Base-by-base conservation (phyloP, 2,888 invertebrate species). In the Exephanes ischioxanthus region DNA sequence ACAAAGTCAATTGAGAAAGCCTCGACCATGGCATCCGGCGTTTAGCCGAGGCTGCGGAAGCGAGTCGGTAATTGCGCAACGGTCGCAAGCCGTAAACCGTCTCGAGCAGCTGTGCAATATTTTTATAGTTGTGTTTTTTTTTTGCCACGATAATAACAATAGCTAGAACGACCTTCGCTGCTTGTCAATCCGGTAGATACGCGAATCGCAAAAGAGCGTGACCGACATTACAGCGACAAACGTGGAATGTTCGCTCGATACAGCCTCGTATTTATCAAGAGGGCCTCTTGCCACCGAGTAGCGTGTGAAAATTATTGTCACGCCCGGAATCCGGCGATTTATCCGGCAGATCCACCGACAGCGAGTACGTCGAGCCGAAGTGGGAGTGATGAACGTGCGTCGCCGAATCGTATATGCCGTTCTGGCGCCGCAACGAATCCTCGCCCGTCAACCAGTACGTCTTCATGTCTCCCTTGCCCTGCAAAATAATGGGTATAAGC, bases 391-490 rank as follows among this genome's bases (percentile, higher is more conserved):
- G 94, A 94, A 51, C 94, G 94, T 45, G 94, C 89, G 84, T 94
- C 91, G 89, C 94, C 93, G 87, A 94, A 92, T 70, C 94, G 92
- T 66, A 95, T 93, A 83, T 95, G 88, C 37, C 94, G 94, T 89
- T 94, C 93, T 45, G 91, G 90, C 81, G 92, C 94, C 94, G 91
- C 94, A 94, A 58, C 94, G 94, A 58, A 75, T 95, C 96, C 93
- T 97, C 96, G 0, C 96, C 96, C 0, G 95, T 93, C 1, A 97
- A 94, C 97, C 97, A 97, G 94, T 96, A 97, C 0, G 97, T 97
- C 87, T 95, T 94, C 96, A 97, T 97, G 86, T 96, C 96, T 2
- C 97, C 97, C 94, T 97, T 97, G 0, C 97, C 97, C 96, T 97
- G 89, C 71, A 89, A 87, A 80, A 88, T 90, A 84, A 58, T 67